Percentiles rank a stretch among this genome's conserved stretches.
These are phyloP conservation scores for Sorex maritimensis DNA, from an alignment of 2,797 vertebrate species.

Conservation along the genomic window DNA sequence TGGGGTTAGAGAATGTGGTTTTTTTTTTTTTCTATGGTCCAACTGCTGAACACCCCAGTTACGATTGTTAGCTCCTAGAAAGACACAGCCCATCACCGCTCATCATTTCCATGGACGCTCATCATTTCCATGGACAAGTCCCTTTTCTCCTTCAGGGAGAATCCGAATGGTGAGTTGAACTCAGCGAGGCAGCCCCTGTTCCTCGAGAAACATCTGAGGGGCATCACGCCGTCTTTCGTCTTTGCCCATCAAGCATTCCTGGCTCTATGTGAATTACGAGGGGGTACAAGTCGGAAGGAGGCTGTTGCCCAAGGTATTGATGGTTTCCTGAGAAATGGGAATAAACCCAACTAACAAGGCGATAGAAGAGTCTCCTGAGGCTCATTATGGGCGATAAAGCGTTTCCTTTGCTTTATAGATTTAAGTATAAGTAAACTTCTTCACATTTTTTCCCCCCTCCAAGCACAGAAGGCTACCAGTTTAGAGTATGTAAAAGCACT, in stretches of 20 bases:
- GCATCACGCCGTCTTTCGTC: constrained; percentile 14
- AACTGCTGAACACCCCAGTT: neutral
- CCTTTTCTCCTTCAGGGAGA: neutral
- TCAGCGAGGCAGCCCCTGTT: constrained; percentile 1
- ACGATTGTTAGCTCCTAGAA: neutral
- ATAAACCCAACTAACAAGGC: neutral
- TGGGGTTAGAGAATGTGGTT: neutral
- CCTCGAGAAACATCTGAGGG: neutral
- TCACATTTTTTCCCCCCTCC: neutral
- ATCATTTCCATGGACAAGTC: neutral
- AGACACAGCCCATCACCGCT: neutral
- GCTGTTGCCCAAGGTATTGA: neutral
- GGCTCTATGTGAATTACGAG: neutral
- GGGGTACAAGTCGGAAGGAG: neutral
- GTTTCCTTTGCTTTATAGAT: neutral
- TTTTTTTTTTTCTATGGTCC: neutral
- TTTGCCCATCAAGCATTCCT: neutral
- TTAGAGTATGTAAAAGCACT: neutral
- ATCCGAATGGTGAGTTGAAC: constrained; percentile 20
- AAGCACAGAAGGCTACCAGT: neutral
- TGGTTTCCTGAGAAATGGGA: constrained; percentile 14
- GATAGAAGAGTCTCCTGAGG: neutral
- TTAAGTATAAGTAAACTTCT: neutral
- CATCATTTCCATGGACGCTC: neutral
- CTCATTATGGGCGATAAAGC: neutral